Conservation (phyloP, 2,888 invertebrate species). For the Diloba caeruleocephala region DNA sequence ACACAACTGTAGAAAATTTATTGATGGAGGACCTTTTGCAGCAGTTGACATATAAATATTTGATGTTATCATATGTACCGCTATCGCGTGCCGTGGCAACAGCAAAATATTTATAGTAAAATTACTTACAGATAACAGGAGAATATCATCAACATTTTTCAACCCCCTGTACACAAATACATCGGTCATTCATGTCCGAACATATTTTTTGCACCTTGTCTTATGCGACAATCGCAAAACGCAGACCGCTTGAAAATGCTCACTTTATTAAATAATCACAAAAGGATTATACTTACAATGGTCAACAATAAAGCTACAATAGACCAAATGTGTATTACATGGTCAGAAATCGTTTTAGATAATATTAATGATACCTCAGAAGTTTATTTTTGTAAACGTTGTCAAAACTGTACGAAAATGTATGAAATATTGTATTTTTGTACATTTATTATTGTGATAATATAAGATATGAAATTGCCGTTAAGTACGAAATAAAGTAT, state of each 20-base stretch:
- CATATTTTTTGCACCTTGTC: constrained; percentile 77
- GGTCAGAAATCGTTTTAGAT: constrained; percentile 48
- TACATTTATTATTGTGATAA: constrained; percentile 1
- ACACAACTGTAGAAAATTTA: no score
- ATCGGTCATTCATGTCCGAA: constrained; percentile 79
- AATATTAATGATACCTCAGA: constrained; percentile 56
- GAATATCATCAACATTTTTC: background rate
- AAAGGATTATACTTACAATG: constrained; percentile 68
- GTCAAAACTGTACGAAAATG: constrained; percentile 41
- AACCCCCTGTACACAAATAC: constrained; percentile 63
- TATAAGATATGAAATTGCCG: background rate
- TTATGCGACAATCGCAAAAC: constrained; percentile 59
- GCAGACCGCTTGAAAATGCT: constrained; percentile 69
- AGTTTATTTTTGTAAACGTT: constrained; percentile 42
- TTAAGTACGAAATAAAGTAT: no score
- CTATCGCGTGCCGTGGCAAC: no score
- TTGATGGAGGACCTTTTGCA: no score
- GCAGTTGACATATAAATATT: no score
- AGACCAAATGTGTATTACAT: constrained; percentile 60
- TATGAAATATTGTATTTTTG: constrained; percentile 41
- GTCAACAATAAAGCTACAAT: constrained; percentile 60
- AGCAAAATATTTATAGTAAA: no score
- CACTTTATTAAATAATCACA: constrained; percentile 73
- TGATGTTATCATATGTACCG: no score
- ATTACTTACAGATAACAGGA: no score